Conservation (phyloP, 2,797 vertebrate genomes). For the Pangasius krempfi region DNA sequence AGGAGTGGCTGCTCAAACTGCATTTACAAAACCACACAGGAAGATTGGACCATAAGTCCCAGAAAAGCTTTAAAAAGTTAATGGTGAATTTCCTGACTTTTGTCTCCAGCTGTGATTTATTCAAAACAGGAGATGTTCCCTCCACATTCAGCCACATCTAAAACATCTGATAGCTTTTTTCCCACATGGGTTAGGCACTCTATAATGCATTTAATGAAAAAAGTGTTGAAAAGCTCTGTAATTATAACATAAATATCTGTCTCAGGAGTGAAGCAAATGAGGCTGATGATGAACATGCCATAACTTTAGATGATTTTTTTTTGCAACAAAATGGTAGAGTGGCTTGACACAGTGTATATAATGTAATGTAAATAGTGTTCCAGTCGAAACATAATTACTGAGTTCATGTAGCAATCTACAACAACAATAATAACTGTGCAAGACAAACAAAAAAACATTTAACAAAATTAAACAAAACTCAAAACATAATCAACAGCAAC, state of each 20-base stretch:
- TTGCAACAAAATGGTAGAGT: not conserved
- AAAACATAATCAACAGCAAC: slow-evolving; percentile 2
- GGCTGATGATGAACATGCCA: slow-evolving; percentile 44
- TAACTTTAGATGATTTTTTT: slow-evolving; percentile 58
- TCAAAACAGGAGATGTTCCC: slow-evolving; percentile 62
- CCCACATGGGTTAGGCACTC: slow-evolving; percentile 42
- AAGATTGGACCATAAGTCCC: slow-evolving; percentile 59
- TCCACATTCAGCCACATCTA: slow-evolving; percentile 70
- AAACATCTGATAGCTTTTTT: slow-evolving; percentile 56
- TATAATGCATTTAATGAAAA: slow-evolving; percentile 55
- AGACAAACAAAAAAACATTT: not conserved
- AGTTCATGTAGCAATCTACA: not conserved
- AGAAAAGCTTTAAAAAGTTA: slow-evolving; percentile 64
- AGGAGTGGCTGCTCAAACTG: slow-evolving; percentile 56
- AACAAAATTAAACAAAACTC: not conserved
- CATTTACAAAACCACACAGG: slow-evolving; percentile 59
- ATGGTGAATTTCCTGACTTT: slow-evolving; percentile 65
- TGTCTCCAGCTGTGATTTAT: slow-evolving; percentile 62
- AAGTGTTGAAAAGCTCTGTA: slow-evolving; percentile 59
- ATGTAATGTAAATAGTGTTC: not conserved
- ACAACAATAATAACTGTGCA: not conserved
- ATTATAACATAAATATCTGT: slow-evolving; percentile 66
- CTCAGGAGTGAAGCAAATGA: slow-evolving; percentile 59
- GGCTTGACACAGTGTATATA: not conserved
- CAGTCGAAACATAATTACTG: not conserved